Evolutionary conservation across 2,797 vertebrate species (phyloP).

Genomic region (Lacerta viridis): DNA sequence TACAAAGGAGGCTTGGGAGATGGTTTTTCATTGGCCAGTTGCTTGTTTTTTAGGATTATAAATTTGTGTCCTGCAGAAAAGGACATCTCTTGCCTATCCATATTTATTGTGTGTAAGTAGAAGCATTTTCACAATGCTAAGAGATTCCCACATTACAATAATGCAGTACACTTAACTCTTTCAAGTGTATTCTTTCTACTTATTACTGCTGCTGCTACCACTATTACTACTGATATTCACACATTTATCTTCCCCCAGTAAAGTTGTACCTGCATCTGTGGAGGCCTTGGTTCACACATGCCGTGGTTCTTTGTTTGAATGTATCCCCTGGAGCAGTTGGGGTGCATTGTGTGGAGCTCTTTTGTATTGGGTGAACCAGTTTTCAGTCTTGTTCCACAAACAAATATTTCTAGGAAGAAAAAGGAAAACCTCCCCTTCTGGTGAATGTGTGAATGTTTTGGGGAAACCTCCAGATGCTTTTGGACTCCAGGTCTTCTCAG

Average conservation of each 20-base stretch:
- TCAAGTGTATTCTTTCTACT: too few species aligned
- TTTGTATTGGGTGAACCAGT: background rate
- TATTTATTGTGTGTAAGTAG: too few species aligned
- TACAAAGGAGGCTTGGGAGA: background rate
- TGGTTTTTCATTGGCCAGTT: slow-evolving; percentile 6
- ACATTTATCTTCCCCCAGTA: background rate
- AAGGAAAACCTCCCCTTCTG: background rate
- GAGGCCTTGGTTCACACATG: background rate
- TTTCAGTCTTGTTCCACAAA: background rate
- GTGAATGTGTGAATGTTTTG: background rate
- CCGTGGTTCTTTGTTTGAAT: background rate
- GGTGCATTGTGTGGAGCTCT: background rate
- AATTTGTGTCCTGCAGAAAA: slow-evolving; percentile 4
- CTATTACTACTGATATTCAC: background rate
- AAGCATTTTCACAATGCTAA: too few species aligned
- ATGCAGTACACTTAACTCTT: too few species aligned
- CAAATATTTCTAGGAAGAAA: background rate
- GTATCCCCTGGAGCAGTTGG: background rate
- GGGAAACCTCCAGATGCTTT: background rate
- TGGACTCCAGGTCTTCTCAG: background rate
- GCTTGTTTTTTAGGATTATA: background rate
- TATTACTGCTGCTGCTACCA: background rate
- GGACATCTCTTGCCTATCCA: background rate
- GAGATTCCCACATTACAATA: too few species aligned
- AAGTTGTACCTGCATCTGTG: background rate